These are phyloP conservation scores for Symphodus melops DNA, from an alignment of 2,113 vertebrate genomes.

Conservation along the genomic window DNA sequence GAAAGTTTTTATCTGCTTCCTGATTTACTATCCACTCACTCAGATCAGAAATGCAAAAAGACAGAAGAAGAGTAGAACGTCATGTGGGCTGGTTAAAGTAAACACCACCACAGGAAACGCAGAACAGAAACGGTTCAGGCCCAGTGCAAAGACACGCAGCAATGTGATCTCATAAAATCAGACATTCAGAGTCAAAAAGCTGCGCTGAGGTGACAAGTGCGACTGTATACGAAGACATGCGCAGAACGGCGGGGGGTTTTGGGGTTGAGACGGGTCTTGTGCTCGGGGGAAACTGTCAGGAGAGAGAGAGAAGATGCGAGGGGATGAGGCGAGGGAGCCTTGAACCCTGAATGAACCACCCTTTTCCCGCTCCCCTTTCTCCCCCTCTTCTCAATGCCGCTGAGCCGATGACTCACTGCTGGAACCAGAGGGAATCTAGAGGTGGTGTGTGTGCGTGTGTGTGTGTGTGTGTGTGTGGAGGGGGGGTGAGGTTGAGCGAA, in stretches of 20 bases:
- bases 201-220: conserved; percentile 43
- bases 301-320: conserved; percentile 31
- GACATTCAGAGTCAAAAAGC: conserved; percentile 13
- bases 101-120: conserved; percentile 22
- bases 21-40: neutral
- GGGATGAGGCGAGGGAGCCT: conserved; percentile 45
- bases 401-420: conserved; percentile 73
- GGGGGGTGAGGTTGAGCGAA: conserved; percentile 29
- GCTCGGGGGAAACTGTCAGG: conserved; percentile 45
- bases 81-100: conserved; percentile 18
- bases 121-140: neutral
- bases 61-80: conserved; percentile 9
- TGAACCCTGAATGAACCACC: conserved; percentile 76
- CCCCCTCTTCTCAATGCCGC: conserved; percentile 49
- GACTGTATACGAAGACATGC: conserved; percentile 16
- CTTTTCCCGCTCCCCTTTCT: conserved; percentile 37
- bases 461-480: neutral
- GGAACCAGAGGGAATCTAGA: conserved; percentile 54
- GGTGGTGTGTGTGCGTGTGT: neutral
- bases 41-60: conserved; percentile 4
- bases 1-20: neutral
- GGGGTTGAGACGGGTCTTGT: conserved; percentile 50
- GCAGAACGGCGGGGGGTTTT: conserved; percentile 22
- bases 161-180: conserved; percentile 38
- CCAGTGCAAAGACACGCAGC: neutral